A percentile compares a stretch with the other conserved stretches of the same genome.
phyloP scores from a whole-genome alignment of 1,140 invertebrate species.

The Drosophila lowei region DNA sequence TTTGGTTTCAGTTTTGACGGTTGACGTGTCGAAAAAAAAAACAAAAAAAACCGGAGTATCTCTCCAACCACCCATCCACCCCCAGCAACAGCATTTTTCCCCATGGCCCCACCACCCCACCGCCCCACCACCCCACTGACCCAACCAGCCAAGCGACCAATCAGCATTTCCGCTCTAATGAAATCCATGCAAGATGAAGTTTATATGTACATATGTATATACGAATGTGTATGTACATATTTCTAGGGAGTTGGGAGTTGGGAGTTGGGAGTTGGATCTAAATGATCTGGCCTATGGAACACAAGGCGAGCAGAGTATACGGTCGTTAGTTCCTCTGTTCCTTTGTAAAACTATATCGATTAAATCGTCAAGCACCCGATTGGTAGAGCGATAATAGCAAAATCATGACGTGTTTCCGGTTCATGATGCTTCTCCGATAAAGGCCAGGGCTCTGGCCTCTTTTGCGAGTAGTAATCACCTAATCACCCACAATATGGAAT shows the following conservation, averaged over 20 bases:
- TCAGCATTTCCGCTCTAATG: conserved; percentile 52
- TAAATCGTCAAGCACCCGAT: too few species aligned
- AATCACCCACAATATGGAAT: too few species aligned
- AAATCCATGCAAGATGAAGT: conserved; percentile 32
- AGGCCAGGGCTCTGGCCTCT: too few species aligned
- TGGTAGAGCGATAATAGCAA: too few species aligned
- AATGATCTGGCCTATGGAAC: not conserved
- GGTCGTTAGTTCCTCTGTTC: not conserved
- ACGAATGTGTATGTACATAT: conserved; percentile 17
- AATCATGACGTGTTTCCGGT: too few species aligned
- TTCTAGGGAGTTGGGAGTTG: not conserved
- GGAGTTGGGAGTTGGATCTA: not conserved
- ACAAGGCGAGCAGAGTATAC: not conserved
- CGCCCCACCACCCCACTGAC: conserved; percentile 5
- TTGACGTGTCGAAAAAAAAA: conserved; percentile 62
- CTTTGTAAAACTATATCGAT: too few species aligned
- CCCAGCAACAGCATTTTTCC: not conserved
- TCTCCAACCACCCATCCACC: not conserved
- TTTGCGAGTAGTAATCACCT: too few species aligned
- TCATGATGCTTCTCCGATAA: too few species aligned
- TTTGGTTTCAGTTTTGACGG: conserved; percentile 35
- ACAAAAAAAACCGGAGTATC: not conserved
- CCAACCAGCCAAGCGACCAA: conserved; percentile 34
- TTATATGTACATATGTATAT: conserved; percentile 11
- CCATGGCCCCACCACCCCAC: not conserved